These are phyloP conservation scores for Dyspetes luteomarginatus DNA, from an alignment of 2,888 invertebrate species.

Conservation along the genomic window DNA sequence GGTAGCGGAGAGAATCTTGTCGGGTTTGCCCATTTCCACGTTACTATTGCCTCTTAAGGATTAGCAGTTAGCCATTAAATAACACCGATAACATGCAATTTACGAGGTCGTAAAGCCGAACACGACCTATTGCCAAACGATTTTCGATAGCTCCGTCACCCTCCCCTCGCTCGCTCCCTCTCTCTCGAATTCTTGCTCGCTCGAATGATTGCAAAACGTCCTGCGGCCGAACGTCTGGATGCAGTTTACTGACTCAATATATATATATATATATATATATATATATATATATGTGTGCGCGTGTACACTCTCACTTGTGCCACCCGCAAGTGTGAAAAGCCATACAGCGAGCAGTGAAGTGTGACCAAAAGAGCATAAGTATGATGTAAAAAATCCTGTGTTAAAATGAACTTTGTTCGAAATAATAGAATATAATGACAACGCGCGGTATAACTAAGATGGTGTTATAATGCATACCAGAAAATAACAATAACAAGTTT, in stretches of 20 bases:
- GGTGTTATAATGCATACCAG: too few relatives aligned
- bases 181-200: background rate
- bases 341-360: conserved; percentile 23
- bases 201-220: conserved; percentile 19
- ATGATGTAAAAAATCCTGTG: too few relatives aligned
- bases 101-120: conserved; percentile 65
- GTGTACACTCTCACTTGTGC: conserved; percentile 26
- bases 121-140: conserved; percentile 63
- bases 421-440: too few relatives aligned
- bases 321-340: conserved; percentile 2
- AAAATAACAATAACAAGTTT: too few relatives aligned
- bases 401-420: too few relatives aligned
- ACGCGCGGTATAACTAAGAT: too few relatives aligned
- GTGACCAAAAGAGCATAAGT: conserved; percentile 23
- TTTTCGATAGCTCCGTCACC: conserved; percentile 53
- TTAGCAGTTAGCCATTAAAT: conserved; percentile 68
- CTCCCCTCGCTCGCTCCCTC: conserved; percentile 15
- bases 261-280: too few relatives aligned
- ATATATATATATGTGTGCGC: too few relatives aligned
- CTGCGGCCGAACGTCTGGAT: conserved; percentile 15
- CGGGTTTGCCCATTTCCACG: conserved; percentile 10
- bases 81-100: conserved; percentile 68
- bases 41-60: conserved; percentile 61
- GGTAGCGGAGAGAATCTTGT: conserved; percentile 39
- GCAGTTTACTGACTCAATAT: conserved; percentile 13